Conservation (phyloP, 2,113 vertebrate species). For the Brachyhypopomus occidentalis region DNA sequence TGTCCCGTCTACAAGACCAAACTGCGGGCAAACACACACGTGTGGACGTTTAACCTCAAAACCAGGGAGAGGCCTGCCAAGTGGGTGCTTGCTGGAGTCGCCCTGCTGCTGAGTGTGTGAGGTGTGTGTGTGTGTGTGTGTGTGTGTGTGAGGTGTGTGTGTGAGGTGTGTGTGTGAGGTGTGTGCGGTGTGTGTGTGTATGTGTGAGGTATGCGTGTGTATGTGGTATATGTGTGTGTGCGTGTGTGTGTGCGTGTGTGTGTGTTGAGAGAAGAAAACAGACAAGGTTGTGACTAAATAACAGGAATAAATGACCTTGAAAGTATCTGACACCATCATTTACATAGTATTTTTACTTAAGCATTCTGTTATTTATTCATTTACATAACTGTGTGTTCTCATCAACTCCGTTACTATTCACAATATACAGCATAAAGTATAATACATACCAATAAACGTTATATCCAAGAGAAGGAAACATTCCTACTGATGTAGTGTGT, state of each 20-base stretch:
- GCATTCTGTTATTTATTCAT: slow-evolving; percentile 57
- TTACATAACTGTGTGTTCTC: slow-evolving; percentile 46
- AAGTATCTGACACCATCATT: background rate
- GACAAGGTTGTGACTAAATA: background rate
- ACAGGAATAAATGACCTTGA: background rate
- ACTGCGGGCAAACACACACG: slow-evolving; percentile 72
- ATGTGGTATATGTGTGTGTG: no score
- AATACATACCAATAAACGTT: slow-evolving; percentile 64
- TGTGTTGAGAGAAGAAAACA: background rate
- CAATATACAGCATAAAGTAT: slow-evolving; percentile 58
- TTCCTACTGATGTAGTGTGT: slow-evolving; percentile 85
- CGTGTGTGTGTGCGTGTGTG: background rate
- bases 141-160: slow-evolving; percentile 53
- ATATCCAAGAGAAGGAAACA: slow-evolving; percentile 78
- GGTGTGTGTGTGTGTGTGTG: background rate
- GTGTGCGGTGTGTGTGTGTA: slow-evolving; percentile 60
- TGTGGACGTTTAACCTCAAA: slow-evolving; percentile 74
- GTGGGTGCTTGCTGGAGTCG: slow-evolving; percentile 76
- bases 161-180: slow-evolving; percentile 56
- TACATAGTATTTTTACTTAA: slow-evolving; percentile 14
- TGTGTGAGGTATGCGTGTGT: no score
- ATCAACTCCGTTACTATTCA: slow-evolving; percentile 52
- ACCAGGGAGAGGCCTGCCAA: slow-evolving; percentile 74
- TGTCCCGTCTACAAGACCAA: slow-evolving; percentile 78
- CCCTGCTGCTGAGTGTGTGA: slow-evolving; percentile 76